Percentiles rank a stretch among this genome's conserved stretches.
phyloP scores from a whole-genome alignment of 2,113 vertebrate species.

The Ciconia boyciana region DNA sequence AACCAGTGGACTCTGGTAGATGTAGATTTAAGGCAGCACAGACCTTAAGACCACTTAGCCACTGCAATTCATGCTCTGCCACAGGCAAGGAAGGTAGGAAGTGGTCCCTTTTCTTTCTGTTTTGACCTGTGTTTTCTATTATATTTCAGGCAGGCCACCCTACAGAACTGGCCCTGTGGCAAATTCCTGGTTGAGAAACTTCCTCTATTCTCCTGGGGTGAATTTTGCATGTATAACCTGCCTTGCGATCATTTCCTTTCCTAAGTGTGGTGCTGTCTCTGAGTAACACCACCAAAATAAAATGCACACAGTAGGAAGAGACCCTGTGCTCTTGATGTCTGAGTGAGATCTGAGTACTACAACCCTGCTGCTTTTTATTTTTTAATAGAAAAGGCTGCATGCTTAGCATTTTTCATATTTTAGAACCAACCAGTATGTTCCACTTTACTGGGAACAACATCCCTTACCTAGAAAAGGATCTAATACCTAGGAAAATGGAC shows the following conservation, averaged over 20 bases:
- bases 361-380: not conserved
- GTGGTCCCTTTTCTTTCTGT: not conserved
- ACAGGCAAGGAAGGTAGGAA: not conserved
- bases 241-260: not conserved
- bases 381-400: not conserved
- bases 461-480: not conserved
- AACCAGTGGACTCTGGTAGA: not conserved
- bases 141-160: not conserved
- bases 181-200: not conserved
- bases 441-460: not conserved
- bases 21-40: not conserved
- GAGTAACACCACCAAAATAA: not conserved
- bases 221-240: not conserved
- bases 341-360: not conserved
- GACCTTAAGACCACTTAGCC: not conserved
- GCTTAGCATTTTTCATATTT: not conserved
- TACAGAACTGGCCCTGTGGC: not conserved
- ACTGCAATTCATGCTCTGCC: not conserved
- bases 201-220: not conserved
- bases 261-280: not conserved
- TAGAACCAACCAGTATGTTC: not conserved
- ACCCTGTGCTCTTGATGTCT: not conserved
- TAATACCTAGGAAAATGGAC: not conserved
- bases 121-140: not conserved
- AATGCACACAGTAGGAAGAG: not conserved